These are phyloP conservation scores for Lagopus muta DNA, from an alignment of 2,113 vertebrate genomes.

Conservation along the genomic window DNA sequence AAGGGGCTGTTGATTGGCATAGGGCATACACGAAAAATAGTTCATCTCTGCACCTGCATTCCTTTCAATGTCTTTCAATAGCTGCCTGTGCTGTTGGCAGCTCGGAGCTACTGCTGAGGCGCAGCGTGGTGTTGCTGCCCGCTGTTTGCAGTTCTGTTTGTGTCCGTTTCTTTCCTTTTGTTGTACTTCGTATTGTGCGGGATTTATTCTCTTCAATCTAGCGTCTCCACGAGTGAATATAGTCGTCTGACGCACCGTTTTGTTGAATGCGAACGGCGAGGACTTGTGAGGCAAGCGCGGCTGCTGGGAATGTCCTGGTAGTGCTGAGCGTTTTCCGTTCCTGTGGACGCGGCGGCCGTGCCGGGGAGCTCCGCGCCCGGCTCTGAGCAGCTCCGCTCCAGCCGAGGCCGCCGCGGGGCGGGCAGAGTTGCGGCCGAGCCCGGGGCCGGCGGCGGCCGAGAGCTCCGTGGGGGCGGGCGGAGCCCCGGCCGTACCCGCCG, in stretches of 20 bases:
- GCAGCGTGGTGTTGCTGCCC: not conserved
- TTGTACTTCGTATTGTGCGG: not conserved
- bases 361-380: too few species aligned
- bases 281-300: not conserved
- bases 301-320: not conserved
- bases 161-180: not conserved
- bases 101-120: not conserved
- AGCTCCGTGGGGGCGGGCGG: not conserved
- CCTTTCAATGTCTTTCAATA: too few species aligned
- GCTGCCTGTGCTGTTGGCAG: not conserved
- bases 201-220: not conserved
- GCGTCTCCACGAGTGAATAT: not conserved
- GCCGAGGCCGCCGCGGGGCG: not conserved
- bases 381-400: too few species aligned
- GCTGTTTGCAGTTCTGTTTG: not conserved
- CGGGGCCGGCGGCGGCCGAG: too few species aligned
- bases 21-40: not conserved
- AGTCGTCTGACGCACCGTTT: not conserved
- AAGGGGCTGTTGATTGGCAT: not conserved
- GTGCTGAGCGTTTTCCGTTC: not conserved
- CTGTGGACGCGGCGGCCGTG: not conserved
- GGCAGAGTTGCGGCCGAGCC: not conserved
- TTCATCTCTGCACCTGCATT: not conserved
- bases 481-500: not conserved
- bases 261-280: not conserved